Percentiles rank a stretch among this genome's conserved stretches.
Evolutionary conservation across 1,140 invertebrate species (phyloP).

Genomic region (Drosophila tristis): DNA sequence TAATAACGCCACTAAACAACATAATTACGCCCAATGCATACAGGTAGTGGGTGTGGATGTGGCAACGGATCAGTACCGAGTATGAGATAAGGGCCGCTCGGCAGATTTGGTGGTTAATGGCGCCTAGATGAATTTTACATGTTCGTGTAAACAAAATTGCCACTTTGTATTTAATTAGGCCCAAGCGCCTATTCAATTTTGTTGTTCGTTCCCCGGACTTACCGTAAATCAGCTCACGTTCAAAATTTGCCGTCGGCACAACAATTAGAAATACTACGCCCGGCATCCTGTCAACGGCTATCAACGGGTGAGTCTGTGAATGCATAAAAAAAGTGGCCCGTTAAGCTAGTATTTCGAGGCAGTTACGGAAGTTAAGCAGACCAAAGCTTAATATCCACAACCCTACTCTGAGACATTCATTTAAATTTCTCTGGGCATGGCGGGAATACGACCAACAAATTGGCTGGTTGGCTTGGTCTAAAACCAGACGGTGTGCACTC

Average conservation of each 20-base stretch:
- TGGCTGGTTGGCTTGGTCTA: constrained; percentile 7
- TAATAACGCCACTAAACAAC: constrained; percentile 83
- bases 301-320: constrained; percentile 32
- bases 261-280: constrained; percentile 87
- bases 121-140: constrained; percentile 54
- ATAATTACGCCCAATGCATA: constrained; percentile 70
- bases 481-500: constrained; percentile 35
- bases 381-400: not conserved
- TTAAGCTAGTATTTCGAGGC: constrained; percentile 46
- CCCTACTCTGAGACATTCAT: constrained; percentile 26
- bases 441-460: no score
- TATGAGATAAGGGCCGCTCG: not conserved
- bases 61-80: constrained; percentile 10
- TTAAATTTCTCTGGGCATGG: constrained; percentile 19
- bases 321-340: constrained; percentile 47
- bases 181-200: constrained; percentile 67
- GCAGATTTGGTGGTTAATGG: constrained; percentile 32
- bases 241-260: constrained; percentile 86
- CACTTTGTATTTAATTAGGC: constrained; percentile 78
- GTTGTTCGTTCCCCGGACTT: constrained; percentile 35
- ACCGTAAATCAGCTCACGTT: constrained; percentile 86
- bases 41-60: constrained; percentile 17
- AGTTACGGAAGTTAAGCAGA: constrained; percentile 10
- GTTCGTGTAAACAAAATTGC: constrained; percentile 67
- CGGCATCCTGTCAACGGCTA: constrained; percentile 68